Evolutionary conservation across 2,797 vertebrate species (phyloP).

Genomic region (Tarsius wallacei): DNA sequence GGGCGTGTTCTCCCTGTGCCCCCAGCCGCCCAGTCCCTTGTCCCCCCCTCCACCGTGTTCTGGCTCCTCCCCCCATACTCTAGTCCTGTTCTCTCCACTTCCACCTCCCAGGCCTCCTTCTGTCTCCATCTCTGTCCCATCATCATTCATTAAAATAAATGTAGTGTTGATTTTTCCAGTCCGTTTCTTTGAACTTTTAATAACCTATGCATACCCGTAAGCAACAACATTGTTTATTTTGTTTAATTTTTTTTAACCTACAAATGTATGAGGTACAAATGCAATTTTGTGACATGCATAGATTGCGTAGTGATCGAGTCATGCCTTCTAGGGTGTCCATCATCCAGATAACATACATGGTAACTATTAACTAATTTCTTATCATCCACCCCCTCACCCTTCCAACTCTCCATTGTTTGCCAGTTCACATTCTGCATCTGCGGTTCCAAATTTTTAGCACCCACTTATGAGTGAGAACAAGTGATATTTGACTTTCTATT

Average conservation of each 20-base stretch:
- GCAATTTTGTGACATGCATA: neutral
- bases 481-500: neutral
- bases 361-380: neutral
- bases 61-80: neutral
- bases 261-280: neutral
- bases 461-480: neutral
- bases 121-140: rapidly evolving
- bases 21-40: too few relatives aligned
- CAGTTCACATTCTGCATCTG: neutral
- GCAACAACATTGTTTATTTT: neutral
- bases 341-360: neutral
- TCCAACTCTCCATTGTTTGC: neutral
- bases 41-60: neutral
- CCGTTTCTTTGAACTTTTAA: neutral
- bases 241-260: neutral
- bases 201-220: rapidly evolving
- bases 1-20: rapidly evolving
- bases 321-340: neutral
- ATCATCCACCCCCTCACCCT: neutral
- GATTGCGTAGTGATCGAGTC: neutral
- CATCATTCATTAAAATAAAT: rapidly evolving
- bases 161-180: neutral
- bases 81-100: neutral
- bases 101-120: too few relatives aligned
- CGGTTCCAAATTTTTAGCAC: neutral